phyloP scores from a whole-genome alignment of 2,797 vertebrate species.

The Mormyrus hasselquistii region DNA sequence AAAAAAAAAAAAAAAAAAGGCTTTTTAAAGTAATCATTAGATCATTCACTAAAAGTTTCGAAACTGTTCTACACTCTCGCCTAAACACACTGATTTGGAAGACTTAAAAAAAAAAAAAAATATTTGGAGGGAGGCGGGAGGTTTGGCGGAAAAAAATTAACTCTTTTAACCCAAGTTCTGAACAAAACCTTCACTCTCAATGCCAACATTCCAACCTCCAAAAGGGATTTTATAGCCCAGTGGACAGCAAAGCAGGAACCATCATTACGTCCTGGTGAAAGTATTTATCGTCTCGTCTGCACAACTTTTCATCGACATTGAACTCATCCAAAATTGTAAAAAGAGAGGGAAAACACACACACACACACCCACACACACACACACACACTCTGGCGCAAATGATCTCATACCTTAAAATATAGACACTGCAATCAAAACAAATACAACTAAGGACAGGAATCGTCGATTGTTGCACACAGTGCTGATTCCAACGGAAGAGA shows the following conservation, averaged over 20 bases:
- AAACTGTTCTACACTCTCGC: not conserved
- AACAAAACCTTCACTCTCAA: conserved; percentile 51
- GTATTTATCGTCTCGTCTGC: conserved; percentile 53
- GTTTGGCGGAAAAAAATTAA: conserved; percentile 31
- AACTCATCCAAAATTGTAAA: conserved; percentile 32
- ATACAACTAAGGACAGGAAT: not conserved
- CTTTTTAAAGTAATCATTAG: not conserved
- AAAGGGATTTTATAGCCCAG: conserved; percentile 65
- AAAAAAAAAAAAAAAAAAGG: not conserved
- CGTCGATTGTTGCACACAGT: not conserved
- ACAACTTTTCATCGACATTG: conserved; percentile 42
- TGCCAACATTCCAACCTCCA: conserved; percentile 61
- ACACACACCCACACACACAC: conserved; percentile 25
- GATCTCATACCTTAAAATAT: conserved; percentile 38
- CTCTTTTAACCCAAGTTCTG: conserved; percentile 45
- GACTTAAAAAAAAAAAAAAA: conserved; percentile 22
- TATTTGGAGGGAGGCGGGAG: not conserved
- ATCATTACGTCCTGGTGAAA: conserved; percentile 59
- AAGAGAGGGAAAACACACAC: not conserved
- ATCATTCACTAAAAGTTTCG: not conserved
- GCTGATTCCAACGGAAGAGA: not conserved
- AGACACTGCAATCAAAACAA: conserved; percentile 36
- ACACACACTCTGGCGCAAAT: conserved; percentile 53
- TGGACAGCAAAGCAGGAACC: conserved; percentile 60
- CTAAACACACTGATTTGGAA: conserved; percentile 31